A percentile compares a stretch with the other conserved stretches of the same genome.
phyloP scores from a whole-genome alignment of 2,113 vertebrate genomes.

The Stegostoma tigrinum region DNA sequence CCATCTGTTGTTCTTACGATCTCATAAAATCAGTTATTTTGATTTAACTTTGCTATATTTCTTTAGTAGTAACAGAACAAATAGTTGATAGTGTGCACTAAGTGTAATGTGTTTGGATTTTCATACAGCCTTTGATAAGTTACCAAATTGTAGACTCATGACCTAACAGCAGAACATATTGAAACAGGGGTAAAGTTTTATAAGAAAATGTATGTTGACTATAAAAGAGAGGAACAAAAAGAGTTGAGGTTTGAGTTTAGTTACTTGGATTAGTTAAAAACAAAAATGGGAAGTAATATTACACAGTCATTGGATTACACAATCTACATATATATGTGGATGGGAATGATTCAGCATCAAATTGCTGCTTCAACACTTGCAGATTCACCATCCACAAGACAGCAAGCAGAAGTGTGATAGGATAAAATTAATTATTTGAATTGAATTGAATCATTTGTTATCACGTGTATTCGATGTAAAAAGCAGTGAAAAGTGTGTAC shows the following conservation, averaged over 20 bases:
- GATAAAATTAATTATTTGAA: too few relatives aligned
- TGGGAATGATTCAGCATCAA: neutral
- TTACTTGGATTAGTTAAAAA: neutral
- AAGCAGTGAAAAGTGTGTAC: too few relatives aligned
- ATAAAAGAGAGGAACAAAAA: neutral
- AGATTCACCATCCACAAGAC: neutral
- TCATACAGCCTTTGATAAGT: neutral
- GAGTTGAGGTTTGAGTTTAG: neutral
- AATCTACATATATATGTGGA: neutral
- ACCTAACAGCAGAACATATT: neutral
- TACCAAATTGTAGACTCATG: neutral
- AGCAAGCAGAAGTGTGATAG: too few relatives aligned
- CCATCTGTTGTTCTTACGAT: too few relatives aligned
- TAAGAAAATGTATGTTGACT: neutral
- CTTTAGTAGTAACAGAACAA: neutral
- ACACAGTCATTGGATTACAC: neutral
- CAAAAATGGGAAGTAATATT: neutral
- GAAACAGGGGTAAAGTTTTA: neutral
- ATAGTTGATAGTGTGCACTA: neutral
- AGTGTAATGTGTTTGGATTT: neutral
- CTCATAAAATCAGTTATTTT: neutral
- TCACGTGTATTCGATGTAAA: too few relatives aligned
- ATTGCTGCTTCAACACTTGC: neutral
- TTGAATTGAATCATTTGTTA: too few relatives aligned
- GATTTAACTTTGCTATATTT: neutral